phyloP scores from a whole-genome alignment of 2,797 vertebrate genomes.

The Sciurus carolinensis region DNA sequence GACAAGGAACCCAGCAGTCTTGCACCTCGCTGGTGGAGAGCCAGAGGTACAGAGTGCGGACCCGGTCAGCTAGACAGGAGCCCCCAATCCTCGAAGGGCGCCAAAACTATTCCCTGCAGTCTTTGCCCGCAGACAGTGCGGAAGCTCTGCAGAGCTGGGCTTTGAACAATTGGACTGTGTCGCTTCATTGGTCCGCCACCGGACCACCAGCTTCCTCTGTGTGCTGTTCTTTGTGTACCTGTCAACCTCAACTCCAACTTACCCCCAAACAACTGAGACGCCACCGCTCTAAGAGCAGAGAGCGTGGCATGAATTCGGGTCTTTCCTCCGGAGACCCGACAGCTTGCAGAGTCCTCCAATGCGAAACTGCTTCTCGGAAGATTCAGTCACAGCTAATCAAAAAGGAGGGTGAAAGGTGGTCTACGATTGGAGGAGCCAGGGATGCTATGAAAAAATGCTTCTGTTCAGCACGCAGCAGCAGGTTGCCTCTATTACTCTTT shows the following conservation, averaged over 20 bases:
- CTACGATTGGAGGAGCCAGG: background rate
- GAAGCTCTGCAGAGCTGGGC: background rate
- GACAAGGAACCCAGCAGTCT: slow-evolving; percentile 66
- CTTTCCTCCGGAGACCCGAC: background rate
- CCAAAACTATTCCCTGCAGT: fast-evolving
- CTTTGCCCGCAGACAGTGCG: background rate
- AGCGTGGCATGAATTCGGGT: fast-evolving
- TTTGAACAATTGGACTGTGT: too few species aligned
- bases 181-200: slow-evolving; percentile 67
- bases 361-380: background rate
- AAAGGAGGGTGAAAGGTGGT: background rate
- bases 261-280: background rate
- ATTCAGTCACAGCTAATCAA: background rate
- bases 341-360: background rate
- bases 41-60: fast-evolving
- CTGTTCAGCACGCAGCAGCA: background rate
- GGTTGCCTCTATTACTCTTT: background rate
- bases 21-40: slow-evolving; percentile 76
- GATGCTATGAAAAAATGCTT: background rate
- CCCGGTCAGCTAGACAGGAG: fast-evolving
- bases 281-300: background rate
- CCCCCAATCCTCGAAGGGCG: fast-evolving
- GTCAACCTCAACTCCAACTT: slow-evolving; percentile 85
- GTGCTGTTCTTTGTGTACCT: background rate
- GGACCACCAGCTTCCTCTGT: slow-evolving; percentile 79